Evolutionary conservation across 2,113 vertebrate genomes (phyloP), one percentile per base, ranked within the genome.

Genomic region (Sprattus sprattus): DNA sequence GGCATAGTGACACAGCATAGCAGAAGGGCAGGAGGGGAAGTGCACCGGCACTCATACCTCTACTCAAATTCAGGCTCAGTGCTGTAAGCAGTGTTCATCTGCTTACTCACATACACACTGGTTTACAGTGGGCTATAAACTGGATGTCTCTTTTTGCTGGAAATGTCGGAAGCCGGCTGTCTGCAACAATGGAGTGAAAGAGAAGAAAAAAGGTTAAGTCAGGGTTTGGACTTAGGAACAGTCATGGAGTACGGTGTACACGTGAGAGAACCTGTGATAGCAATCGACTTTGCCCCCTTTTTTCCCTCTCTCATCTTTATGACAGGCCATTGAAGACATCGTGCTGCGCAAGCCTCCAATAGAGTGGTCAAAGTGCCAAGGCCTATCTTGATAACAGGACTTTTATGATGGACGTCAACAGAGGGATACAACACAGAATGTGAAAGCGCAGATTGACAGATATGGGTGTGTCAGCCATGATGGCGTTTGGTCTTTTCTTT

Each of bases 381-480:
- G 92, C 92, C 87, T 89, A 90, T 71, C 81, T 50, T 93, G 94
- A 95, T 96, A 95, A 95, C 93, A 85, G 88, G 44, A 86, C 85
- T 92, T 94, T 95, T 95, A 95, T 94, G 94, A 92, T 44, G 16
- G 91, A 87, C 91, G 90, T 93, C 93, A 95, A 93, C 91, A 94
- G 81, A 85, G 91, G 90, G 88, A 81, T 54, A 57, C 87, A 83
- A 88, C 91, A 86, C 89, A 89, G 83, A 92, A 88, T 88, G 90
- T 90, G 91, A 92, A 83, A 86, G 89, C 25, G 82, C 64, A 28
- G 47, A 39, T 80, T 86, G 64, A 83, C 78, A 47, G 83, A 85
- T 84, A 89, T 88, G 93, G 95, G 94, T 93, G 94, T 94, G 95
- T 91, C 93, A 89, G 88, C 92, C 87, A 89, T 89, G 71, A 78